Conservation (phyloP, 2,797 vertebrate species). For the Ciconia nigra region DNA sequence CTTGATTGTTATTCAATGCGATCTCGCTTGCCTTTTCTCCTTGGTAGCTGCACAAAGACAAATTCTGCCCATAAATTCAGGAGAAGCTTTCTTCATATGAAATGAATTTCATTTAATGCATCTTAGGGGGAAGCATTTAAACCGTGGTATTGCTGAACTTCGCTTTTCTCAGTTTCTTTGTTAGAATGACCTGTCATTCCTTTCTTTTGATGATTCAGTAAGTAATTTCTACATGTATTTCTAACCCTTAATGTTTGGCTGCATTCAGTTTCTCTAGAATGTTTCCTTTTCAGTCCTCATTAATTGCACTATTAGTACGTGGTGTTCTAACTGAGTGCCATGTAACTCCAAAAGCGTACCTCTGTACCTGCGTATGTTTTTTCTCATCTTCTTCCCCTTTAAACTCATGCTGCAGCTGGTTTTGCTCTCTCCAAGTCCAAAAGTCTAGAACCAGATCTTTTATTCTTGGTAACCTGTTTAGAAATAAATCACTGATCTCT, state of each 20-base stretch:
- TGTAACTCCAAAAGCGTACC: background rate
- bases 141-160: background rate
- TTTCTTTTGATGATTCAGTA: background rate
- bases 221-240: background rate
- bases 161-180: background rate
- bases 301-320: background rate
- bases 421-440: background rate
- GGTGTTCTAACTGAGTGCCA: background rate
- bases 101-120: background rate
- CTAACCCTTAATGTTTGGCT: background rate
- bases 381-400: background rate
- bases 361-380: background rate
- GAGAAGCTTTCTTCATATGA: background rate
- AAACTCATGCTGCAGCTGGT: background rate
- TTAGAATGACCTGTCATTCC: background rate
- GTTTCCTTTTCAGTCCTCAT: background rate
- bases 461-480: background rate
- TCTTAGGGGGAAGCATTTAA: background rate
- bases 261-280: background rate
- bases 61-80: slow-evolving; percentile 4
- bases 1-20: background rate
- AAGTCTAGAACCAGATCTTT: background rate
- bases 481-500: background rate
- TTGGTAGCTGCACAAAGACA: slow-evolving; percentile 38
- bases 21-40: background rate